These are phyloP conservation scores for Hyposoter dolosus DNA, from an alignment of 2,888 invertebrate genomes.

Conservation along the genomic window DNA sequence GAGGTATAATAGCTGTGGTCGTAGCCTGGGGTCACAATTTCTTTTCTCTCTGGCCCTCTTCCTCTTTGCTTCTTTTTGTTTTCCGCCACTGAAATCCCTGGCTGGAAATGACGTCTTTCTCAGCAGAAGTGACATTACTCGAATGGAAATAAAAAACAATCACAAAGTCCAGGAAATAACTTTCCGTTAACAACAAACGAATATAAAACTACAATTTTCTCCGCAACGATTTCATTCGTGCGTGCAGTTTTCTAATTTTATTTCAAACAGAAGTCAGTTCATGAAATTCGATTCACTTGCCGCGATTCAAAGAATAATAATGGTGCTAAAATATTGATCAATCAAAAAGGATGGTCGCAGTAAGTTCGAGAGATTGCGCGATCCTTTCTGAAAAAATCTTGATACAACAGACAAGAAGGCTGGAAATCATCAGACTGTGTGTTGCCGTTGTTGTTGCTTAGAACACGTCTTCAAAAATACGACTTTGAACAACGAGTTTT, in stretches of 20 bases:
- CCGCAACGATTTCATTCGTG: not conserved
- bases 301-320: not conserved
- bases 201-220: not conserved
- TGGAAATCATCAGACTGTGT: not conserved
- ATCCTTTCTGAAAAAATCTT: not conserved
- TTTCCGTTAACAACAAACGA: constrained; percentile 1
- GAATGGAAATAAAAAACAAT: constrained; percentile 15
- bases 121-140: not conserved
- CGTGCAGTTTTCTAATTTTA: not conserved
- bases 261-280: not conserved
- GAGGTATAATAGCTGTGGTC: constrained; percentile 36
- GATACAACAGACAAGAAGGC: not conserved
- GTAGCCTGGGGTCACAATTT: constrained; percentile 31
- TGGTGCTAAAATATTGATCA: not conserved
- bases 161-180: constrained; percentile 1
- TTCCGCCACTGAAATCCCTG: not conserved
- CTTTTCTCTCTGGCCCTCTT: constrained; percentile 41
- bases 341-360: not conserved
- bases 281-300: not conserved
- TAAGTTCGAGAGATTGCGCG: not conserved
- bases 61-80: constrained; percentile 16
- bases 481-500: constrained; percentile 18
- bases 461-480: not conserved
- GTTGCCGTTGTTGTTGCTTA: not conserved
- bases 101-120: constrained; percentile 16